Evolutionary conservation across 2,888 invertebrate genomes (phyloP).

Genomic region (Tortrix viridana): DNA sequence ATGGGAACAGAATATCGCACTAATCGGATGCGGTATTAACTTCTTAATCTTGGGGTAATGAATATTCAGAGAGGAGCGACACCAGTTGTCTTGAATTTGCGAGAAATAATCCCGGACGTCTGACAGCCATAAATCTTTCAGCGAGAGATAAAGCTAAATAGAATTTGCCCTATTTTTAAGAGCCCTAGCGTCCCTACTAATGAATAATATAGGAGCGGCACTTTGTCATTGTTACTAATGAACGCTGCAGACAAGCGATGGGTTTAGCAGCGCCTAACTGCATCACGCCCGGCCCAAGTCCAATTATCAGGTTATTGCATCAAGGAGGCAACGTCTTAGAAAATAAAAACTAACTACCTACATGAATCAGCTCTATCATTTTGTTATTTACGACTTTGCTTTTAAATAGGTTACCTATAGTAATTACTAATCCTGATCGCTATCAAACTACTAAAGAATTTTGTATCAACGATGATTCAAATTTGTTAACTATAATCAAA

Average conservation of each 20-base stretch:
- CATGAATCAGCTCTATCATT: no score
- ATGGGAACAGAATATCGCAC: slow-evolving; percentile 51
- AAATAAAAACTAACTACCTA: not conserved
- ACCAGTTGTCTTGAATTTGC: slow-evolving; percentile 68
- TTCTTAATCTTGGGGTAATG: slow-evolving; percentile 57
- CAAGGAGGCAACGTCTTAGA: not conserved
- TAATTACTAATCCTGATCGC: no score
- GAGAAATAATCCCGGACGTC: slow-evolving; percentile 66
- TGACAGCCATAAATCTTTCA: slow-evolving; percentile 63
- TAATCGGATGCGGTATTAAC: slow-evolving; percentile 63
- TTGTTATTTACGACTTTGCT: no score
- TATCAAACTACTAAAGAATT: no score
- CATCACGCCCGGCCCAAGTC: not conserved
- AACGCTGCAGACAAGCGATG: slow-evolving; percentile 16
- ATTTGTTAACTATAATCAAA: not conserved
- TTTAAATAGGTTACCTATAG: no score
- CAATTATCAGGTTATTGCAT: not conserved
- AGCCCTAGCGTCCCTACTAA: slow-evolving; percentile 13
- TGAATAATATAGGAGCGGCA: slow-evolving; percentile 16
- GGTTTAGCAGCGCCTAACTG: slow-evolving; percentile 12
- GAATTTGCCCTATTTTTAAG: slow-evolving; percentile 37
- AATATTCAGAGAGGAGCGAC: slow-evolving; percentile 71
- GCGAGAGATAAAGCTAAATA: slow-evolving; percentile 41
- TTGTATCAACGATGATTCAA: slow-evolving; percentile 3
- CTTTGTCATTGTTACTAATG: slow-evolving; percentile 28